Evolutionary conservation across 2,113 vertebrate genomes (phyloP).

Genomic region (Scytalopus superciliaris): DNA sequence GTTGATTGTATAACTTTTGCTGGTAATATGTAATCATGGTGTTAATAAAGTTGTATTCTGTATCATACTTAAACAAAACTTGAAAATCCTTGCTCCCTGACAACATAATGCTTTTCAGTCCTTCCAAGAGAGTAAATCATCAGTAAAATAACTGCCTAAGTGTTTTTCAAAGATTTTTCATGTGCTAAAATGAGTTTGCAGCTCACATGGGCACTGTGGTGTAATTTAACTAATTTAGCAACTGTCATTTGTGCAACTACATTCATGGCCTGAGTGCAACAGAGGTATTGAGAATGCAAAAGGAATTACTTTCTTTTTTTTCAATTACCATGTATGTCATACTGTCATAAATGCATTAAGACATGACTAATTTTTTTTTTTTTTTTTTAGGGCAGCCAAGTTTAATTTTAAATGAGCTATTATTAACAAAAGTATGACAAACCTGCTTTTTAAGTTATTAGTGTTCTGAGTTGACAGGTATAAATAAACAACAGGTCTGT

Average conservation of each 20-base stretch:
- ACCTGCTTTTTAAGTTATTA: neutral
- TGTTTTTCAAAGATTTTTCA: neutral
- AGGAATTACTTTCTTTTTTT: neutral
- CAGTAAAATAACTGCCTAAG: neutral
- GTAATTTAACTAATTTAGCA: neutral
- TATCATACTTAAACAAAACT: neutral
- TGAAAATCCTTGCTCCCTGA: neutral
- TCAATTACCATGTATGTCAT: neutral
- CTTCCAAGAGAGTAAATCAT: neutral
- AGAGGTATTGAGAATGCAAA: neutral
- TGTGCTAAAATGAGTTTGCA: neutral
- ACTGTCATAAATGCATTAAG: neutral
- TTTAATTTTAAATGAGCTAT: neutral
- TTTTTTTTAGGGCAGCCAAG: neutral
- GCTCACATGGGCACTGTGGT: neutral
- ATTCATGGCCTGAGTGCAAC: neutral
- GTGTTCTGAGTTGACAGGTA: neutral
- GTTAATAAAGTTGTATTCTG: neutral
- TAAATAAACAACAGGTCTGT: neutral
- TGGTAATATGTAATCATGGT: neutral
- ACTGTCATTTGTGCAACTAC: neutral
- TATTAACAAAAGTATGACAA: neutral
- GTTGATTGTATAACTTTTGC: neutral
- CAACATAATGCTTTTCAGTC: neutral
- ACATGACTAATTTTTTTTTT: neutral